Percentiles rank a stretch among this genome's conserved stretches.
phyloP scores from a whole-genome alignment of 1,140 invertebrate genomes.

The Laupala kohalensis region DNA sequence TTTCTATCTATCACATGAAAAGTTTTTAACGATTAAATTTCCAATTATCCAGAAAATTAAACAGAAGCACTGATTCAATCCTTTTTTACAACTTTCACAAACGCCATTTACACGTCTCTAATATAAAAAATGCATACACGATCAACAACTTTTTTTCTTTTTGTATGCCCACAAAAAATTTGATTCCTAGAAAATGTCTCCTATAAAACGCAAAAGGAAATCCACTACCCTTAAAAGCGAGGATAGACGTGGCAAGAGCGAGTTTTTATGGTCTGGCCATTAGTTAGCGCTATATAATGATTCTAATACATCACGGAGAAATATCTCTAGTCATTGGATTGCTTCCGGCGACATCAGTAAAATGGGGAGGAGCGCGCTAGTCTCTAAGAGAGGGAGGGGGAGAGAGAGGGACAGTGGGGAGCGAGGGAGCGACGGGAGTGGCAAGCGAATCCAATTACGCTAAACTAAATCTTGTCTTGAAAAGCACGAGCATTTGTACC shows the following conservation, averaged over 20 bases:
- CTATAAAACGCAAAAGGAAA: background rate
- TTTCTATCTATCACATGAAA: too few relatives aligned
- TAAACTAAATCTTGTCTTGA: background rate
- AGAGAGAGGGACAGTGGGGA: background rate
- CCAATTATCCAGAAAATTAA: too few relatives aligned
- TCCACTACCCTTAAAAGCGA: too few relatives aligned
- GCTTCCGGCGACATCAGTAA: background rate
- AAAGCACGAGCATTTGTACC: background rate
- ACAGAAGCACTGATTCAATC: too few relatives aligned
- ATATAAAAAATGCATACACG: too few relatives aligned
- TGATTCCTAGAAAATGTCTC: background rate
- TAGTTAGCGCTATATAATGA: background rate
- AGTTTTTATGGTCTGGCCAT: background rate
- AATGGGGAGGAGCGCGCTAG: background rate
- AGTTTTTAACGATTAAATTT: too few relatives aligned
- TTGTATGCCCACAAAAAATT: background rate
- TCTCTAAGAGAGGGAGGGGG: too few relatives aligned
- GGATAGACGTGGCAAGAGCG: too few relatives aligned
- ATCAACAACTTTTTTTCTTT: too few relatives aligned
- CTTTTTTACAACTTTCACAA: too few relatives aligned
- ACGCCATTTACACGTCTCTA: too few relatives aligned
- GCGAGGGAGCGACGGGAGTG: background rate
- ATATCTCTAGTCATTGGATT: background rate
- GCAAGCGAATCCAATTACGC: background rate
- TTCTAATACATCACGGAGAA: background rate